Percentiles rank a stretch among this genome's conserved stretches.
Evolutionary conservation across 2,888 invertebrate genomes (phyloP).

Genomic region (Macaria notata): DNA sequence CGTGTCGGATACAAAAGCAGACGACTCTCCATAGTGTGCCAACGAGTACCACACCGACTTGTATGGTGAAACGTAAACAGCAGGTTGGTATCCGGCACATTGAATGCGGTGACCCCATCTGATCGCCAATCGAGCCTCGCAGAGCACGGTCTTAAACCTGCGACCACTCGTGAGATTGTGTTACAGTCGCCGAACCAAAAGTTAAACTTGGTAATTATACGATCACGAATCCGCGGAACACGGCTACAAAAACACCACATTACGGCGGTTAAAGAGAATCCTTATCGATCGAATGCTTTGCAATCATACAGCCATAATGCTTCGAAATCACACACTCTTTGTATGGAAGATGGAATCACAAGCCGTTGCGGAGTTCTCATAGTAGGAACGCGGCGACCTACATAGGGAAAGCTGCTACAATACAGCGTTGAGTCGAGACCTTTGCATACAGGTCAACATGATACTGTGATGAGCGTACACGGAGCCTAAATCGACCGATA

Average conservation of each 20-base stretch:
- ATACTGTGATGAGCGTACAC: constrained; percentile 57
- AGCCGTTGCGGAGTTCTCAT: constrained; percentile 34
- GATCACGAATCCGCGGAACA: constrained; percentile 2
- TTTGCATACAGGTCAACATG: constrained; percentile 61
- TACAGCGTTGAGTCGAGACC: constrained; percentile 60
- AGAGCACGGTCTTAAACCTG: constrained; percentile 53
- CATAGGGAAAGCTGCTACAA: constrained; percentile 40
- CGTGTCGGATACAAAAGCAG: constrained; percentile 47
- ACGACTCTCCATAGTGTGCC: constrained; percentile 72
- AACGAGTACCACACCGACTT: constrained; percentile 56
- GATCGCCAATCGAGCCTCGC: constrained; percentile 61
- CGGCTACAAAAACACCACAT: constrained; percentile 13
- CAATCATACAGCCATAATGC: constrained; percentile 35
- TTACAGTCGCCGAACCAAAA: constrained; percentile 12
- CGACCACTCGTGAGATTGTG: constrained; percentile 40
- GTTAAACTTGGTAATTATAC: constrained; percentile 1
- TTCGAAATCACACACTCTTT: constrained; percentile 34
- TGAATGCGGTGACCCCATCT: constrained; percentile 81
- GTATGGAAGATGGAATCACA: constrained; percentile 34
- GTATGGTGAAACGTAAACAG: constrained; percentile 79
- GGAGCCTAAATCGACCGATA: constrained; percentile 45
- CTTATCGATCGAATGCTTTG: constrained; percentile 34
- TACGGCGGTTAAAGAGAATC: constrained; percentile 25
- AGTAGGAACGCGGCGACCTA: constrained; percentile 33
- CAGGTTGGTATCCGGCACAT: constrained; percentile 80